phyloP scores from a whole-genome alignment of 2,888 invertebrate species.

The Sarcophaga subvicina region DNA sequence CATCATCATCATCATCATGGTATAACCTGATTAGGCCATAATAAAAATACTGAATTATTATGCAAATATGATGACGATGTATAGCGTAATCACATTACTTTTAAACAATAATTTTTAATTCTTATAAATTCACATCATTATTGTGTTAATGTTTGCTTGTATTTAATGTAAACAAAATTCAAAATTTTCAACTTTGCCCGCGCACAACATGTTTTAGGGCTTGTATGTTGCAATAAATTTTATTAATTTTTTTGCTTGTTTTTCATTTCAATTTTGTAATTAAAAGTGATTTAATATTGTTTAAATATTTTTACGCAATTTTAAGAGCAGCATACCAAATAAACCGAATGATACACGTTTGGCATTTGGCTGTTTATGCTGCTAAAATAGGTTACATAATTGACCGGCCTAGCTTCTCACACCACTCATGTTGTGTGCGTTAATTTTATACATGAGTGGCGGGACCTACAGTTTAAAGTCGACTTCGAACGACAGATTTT shows the following conservation, averaged over 20 bases:
- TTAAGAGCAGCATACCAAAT: no score
- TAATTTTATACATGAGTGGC: no score
- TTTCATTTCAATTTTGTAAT: neutral
- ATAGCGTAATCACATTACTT: neutral
- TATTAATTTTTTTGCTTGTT: neutral
- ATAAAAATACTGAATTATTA: constrained; percentile 25
- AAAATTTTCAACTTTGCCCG: constrained; percentile 37
- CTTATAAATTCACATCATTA: constrained; percentile 14
- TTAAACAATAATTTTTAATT: neutral
- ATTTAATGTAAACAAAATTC: neutral
- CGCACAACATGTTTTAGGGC: constrained; percentile 36
- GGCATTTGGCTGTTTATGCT: no score
- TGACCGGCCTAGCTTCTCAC: no score
- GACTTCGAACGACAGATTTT: no score
- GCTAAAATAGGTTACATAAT: no score
- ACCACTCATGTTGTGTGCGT: no score
- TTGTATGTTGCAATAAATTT: constrained; percentile 8
- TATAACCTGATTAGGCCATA: neutral
- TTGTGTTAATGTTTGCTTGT: no score
- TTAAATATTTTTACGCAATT: constrained; percentile 43
- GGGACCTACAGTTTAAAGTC: no score
- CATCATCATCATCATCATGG: no score
- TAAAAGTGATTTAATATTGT: constrained; percentile 16
- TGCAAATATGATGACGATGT: constrained; percentile 2
- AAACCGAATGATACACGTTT: no score